Evolutionary conservation across 2,888 invertebrate species (phyloP), one percentile per base, ranked within the genome.

Genomic region (Hemicrepidius hirtus): DNA sequence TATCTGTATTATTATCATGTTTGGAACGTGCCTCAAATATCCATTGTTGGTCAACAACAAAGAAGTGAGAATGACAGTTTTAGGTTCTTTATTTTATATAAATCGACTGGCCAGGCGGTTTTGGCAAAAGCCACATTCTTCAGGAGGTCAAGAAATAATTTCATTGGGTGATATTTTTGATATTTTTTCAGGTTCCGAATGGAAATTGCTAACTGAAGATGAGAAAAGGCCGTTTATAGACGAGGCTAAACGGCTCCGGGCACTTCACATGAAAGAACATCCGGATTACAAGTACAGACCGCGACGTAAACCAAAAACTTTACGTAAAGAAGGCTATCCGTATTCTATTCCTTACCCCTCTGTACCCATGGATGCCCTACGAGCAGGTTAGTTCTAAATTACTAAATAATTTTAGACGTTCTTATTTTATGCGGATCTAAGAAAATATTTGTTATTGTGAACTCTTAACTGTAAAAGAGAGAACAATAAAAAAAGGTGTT

Each of bases 191-290:
- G 93, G 98, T 78, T 97, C 97, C 12, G 97, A 98, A 89, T 98
- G 98, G 98, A 98, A 98, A 86, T 89, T 95, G 64, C 89, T 98
- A 50, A 93, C 95, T 1, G 98, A 98, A 88, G 94, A 95, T 79
- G 97, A 97, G 84, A 98, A 98, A 87, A 90, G 98, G 83, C 98
- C 98, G 24, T 98, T 98, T 88, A 98, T 98, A 79, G 98, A 98
- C 86, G 98, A 98, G 85, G 98, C 98, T 12, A 98, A 98, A 86
- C 91, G 98, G 75, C 91, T 98, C 80, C 90, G 98, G 53, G 95
- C 95, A 18, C 93, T 95, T 91, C 96, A 98, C 90, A 98, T 96
- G 96, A 96, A 95, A 87, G 96, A 97, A 80, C 95, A 97, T 85
- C 97, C 97, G 0, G 97, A 97, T 88, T 97, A 97, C 89, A 97